Evolutionary conservation across 2,888 invertebrate genomes (phyloP).

Genomic region (Orchestes rusci): DNA sequence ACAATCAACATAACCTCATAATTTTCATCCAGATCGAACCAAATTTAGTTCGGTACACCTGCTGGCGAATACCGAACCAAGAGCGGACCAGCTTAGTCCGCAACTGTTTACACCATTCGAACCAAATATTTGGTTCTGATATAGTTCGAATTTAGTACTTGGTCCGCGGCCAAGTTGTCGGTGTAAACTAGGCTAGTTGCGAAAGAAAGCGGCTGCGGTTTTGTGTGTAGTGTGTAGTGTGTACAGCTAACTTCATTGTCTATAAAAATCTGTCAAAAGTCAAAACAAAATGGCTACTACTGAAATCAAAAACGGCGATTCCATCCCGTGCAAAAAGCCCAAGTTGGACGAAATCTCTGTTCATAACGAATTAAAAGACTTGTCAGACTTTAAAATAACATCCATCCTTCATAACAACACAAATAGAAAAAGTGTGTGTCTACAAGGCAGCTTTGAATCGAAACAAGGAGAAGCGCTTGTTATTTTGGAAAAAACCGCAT

Average conservation of each 20-base stretch:
- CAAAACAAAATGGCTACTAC: slow-evolving; percentile 9
- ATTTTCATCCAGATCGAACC: too few relatives aligned
- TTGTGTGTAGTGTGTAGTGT: too few relatives aligned
- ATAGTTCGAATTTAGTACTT: too few relatives aligned
- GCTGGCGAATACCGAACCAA: too few relatives aligned
- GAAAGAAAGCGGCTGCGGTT: too few relatives aligned
- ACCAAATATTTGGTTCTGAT: too few relatives aligned
- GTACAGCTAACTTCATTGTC: slow-evolving; percentile 11
- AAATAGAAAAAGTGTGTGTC: slow-evolving; percentile 61
- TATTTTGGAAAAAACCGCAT: slow-evolving; percentile 75
- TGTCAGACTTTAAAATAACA: slow-evolving; percentile 60
- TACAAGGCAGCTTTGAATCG: slow-evolving; percentile 62
- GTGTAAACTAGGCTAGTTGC: too few relatives aligned
- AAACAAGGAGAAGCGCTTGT: slow-evolving; percentile 61
- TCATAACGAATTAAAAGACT: slow-evolving; percentile 42
- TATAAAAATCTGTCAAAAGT: neutral
- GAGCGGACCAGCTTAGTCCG: too few relatives aligned
- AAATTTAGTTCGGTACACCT: too few relatives aligned
- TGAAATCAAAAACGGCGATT: slow-evolving; percentile 5
- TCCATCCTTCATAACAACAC: slow-evolving; percentile 66
- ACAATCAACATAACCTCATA: too few relatives aligned
- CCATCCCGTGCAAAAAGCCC: slow-evolving; percentile 13
- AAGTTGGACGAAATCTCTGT: slow-evolving; percentile 26
- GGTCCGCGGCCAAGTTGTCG: too few relatives aligned
- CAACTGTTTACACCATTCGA: too few relatives aligned